Evolutionary conservation across 2,113 vertebrate genomes (phyloP).

Genomic region (Caloenas nicobarica): DNA sequence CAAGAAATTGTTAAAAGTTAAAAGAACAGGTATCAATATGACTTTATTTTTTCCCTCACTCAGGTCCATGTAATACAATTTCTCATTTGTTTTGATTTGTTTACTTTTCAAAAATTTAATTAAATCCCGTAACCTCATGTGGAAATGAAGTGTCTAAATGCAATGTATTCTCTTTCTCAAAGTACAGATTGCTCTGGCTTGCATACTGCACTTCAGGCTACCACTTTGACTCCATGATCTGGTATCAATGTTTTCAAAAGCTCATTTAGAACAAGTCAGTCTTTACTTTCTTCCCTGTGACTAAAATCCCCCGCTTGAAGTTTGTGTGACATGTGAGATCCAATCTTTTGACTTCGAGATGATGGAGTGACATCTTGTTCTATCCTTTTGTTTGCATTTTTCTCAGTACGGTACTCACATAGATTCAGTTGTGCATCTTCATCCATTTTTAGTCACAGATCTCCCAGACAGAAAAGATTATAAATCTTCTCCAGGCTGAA

Average conservation of each 20-base stretch:
- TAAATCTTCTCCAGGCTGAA: neutral
- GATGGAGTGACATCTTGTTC: neutral
- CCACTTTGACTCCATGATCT: neutral
- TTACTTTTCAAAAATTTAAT: constrained; percentile 8
- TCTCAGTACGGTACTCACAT: neutral
- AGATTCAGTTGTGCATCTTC: neutral
- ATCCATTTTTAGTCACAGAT: neutral
- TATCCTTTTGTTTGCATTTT: neutral
- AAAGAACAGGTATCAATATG: neutral
- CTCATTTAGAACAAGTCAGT: neutral
- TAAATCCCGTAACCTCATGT: neutral
- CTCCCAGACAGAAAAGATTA: neutral
- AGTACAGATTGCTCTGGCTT: neutral
- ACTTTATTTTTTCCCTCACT: neutral
- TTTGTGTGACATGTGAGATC: neutral
- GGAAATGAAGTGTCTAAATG: neutral
- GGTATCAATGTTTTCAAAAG: neutral
- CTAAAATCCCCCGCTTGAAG: neutral
- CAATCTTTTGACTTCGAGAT: neutral
- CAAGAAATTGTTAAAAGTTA: neutral
- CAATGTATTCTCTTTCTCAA: neutral
- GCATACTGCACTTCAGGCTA: neutral
- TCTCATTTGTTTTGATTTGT: neutral
- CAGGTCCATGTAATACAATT: neutral
- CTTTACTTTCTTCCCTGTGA: neutral